Evolutionary conservation across 2,797 vertebrate species (phyloP).

Genomic region (Rousettus madagascariensis): DNA sequence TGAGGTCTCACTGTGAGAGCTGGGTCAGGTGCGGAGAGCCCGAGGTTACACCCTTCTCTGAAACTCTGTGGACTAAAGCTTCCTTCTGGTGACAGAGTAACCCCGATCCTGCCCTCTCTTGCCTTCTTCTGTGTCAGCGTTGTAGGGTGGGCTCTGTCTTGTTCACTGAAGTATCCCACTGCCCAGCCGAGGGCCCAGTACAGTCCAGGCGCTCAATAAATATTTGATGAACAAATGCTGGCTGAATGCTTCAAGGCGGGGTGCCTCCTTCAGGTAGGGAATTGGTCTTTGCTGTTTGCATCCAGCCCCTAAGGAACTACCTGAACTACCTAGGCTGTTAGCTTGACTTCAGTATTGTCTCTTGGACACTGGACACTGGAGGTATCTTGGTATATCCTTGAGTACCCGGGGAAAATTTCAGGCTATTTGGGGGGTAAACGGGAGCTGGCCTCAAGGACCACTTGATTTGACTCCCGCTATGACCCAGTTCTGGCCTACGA

Average conservation of each 20-base stretch:
- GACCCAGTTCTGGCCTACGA: not conserved
- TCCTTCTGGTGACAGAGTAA: not conserved
- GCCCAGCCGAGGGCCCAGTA: not conserved
- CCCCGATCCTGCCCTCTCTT: not conserved
- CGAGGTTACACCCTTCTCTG: not conserved
- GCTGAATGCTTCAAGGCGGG: not conserved
- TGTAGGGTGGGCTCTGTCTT: not conserved
- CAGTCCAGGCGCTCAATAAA: not conserved
- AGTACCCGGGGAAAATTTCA: not conserved
- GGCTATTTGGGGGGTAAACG: not conserved
- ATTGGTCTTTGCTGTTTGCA: not conserved
- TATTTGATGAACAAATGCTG: not conserved
- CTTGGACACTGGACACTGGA: too few relatives aligned
- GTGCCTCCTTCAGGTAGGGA: not conserved
- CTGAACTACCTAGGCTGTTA: fast-evolving
- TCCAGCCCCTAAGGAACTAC: not conserved
- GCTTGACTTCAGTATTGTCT: not conserved
- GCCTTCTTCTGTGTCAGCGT: not conserved
- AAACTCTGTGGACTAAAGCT: not conserved
- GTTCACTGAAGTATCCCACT: fast-evolving
- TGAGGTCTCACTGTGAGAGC: not conserved
- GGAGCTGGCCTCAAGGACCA: not conserved
- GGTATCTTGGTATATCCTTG: not conserved
- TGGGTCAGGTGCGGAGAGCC: not conserved
- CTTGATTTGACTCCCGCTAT: not conserved